Conservation (phyloP, 1,140 invertebrate species). For the Drosophila pandora region DNA sequence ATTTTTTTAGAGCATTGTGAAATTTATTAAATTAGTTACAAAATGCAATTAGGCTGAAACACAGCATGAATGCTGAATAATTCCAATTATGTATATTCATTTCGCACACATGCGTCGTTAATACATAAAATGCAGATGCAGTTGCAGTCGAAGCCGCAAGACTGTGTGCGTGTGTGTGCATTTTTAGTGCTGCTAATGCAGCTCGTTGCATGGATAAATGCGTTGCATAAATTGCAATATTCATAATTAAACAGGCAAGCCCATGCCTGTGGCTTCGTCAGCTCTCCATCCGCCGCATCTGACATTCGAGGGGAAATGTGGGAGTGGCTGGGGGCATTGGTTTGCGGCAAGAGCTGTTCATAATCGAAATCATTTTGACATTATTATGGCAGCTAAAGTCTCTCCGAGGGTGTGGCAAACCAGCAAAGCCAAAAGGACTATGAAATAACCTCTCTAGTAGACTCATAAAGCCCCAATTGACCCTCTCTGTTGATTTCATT, state of each 20-base stretch:
- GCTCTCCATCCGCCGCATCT: slow-evolving; percentile 10
- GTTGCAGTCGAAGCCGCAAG: slow-evolving; percentile 18
- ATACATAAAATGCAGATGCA: slow-evolving; percentile 49
- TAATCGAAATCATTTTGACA: slow-evolving; percentile 43
- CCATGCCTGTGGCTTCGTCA: slow-evolving; percentile 33
- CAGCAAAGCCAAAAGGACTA: slow-evolving; percentile 14
- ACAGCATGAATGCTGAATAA: slow-evolving; percentile 54
- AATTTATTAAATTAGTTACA: slow-evolving; percentile 73
- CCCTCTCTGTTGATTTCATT: background rate
- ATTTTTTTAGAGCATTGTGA: slow-evolving; percentile 36
- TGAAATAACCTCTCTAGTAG: slow-evolving; percentile 3
- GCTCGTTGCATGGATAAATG: slow-evolving; percentile 42
- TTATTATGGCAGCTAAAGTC: slow-evolving; percentile 30
- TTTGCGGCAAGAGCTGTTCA: slow-evolving; percentile 38
- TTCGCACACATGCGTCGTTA: slow-evolving; percentile 55
- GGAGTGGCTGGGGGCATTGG: slow-evolving; percentile 5
- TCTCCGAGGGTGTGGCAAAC: slow-evolving; percentile 2
- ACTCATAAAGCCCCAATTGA: slow-evolving; percentile 4
- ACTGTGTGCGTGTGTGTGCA: slow-evolving; percentile 28
- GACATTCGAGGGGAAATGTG: background rate
- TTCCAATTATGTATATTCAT: slow-evolving; percentile 67
- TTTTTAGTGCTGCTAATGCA: slow-evolving; percentile 59
- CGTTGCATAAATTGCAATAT: slow-evolving; percentile 69
- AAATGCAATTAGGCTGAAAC: slow-evolving; percentile 66
- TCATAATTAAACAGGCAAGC: slow-evolving; percentile 62